Evolutionary conservation across 2,888 invertebrate species (phyloP), one percentile per base, ranked within the genome.

Genomic region (Lithophane semibrunnea): DNA sequence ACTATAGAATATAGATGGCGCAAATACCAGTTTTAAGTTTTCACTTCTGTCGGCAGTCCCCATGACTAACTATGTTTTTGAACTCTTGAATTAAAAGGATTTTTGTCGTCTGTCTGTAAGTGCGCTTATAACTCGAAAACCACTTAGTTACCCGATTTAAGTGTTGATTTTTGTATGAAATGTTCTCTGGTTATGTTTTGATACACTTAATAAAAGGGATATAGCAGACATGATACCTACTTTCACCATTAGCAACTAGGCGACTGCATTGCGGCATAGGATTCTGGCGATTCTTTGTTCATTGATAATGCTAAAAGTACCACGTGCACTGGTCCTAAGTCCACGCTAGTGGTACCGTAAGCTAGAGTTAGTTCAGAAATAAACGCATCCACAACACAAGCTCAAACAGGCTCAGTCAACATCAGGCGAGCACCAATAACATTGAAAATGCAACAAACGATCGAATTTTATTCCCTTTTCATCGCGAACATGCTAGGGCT

Each of bases 391-490:
- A 69, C 77, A 70, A 71, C 42, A 65, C 21, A n/a, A 12, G 58
- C 52, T 49, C n/a, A 60, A 77, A 74, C 58, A 74, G 66, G 73
- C 37, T 68, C 72, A 78, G 73, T 60, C 73, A 76, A 77, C 77
- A 70, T 83, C 85, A 87, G 82, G 82, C 78, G 79, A 80, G 73
- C 75, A 80, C 79, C 88, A 88, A 90, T 92, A 92, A 90, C 90
- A 92, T 91, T 88, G 88, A 83, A 88, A 91, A 91, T 92, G 91
- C 91, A 92, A 91, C 90, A 89, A 89, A 88, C 92, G 90, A 93
- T 92, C 91, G 91, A 91, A 92, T 92, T 90, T 90, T 87, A 89
- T 86, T 88, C 88, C 86, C 83, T 88, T 88, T 90, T 88, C 88
- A 90, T 88, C 90, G 88, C 85, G 85, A 89, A 89, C 85, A 75